A percentile compares a stretch with the other conserved stretches of the same genome.
phyloP scores from a whole-genome alignment of 2,797 vertebrate genomes.

The Lagorchestes hirsutus region DNA sequence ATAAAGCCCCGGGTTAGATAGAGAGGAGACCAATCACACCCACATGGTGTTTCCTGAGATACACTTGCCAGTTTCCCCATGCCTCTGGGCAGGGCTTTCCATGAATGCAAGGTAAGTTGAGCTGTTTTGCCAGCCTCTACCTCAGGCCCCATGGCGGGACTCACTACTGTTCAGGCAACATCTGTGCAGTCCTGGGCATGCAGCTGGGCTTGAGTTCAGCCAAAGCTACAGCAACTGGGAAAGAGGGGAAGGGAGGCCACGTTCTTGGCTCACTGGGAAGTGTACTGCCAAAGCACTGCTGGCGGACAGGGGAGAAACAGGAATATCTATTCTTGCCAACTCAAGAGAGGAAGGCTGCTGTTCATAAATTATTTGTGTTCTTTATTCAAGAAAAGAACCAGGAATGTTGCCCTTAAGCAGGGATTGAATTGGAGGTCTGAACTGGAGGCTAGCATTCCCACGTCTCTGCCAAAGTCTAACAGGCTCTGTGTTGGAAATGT shows the following conservation, averaged over 20 bases:
- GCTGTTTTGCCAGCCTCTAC: neutral
- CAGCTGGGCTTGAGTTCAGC: neutral
- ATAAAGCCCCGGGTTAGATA: neutral
- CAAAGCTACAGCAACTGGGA: neutral
- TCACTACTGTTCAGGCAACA: neutral
- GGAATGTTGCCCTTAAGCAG: neutral
- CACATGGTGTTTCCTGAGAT: neutral
- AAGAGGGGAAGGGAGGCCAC: neutral
- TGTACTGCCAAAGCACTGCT: neutral
- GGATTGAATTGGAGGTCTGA: neutral
- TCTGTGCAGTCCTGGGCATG: neutral
- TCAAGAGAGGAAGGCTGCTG: neutral
- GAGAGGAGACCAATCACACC: neutral
- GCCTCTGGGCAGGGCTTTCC: neutral
- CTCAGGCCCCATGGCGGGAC: neutral
- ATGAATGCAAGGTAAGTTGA: neutral
- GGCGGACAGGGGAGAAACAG: neutral
- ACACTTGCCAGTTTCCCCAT: neutral
- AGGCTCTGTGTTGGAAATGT: neutral
- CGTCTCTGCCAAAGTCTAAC: neutral
- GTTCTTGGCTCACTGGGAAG: neutral
- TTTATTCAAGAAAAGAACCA: neutral
- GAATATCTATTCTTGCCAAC: neutral
- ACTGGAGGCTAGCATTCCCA: constrained; percentile 3
- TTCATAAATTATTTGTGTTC: neutral